Base-by-base conservation (phyloP, 2,888 invertebrate genomes). In the Caenorhabditis sp. region DNA sequence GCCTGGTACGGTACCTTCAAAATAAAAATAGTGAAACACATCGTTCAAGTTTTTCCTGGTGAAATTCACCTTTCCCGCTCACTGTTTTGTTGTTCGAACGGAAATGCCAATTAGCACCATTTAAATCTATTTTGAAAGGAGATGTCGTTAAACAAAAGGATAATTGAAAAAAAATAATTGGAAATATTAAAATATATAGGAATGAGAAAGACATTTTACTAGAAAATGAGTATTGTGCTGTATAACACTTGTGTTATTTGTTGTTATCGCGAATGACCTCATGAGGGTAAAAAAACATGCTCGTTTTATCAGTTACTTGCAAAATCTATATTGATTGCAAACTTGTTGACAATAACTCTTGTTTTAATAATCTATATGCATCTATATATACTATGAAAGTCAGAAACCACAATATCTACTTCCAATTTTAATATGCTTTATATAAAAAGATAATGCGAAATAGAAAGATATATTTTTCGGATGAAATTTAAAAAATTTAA, bases 1-100 rank as follows among this genome's bases (percentile, higher is more conserved):
- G 14, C 85, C 85, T 26, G 84, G 85, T 21, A 85, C 80, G n/a
- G 20, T 64, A 25, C 74, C 80, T 77, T n/a, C 54, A 38, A 68
- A 60, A n/a, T 14, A 43, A 31, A 52, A 20, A 14, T 36, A 52
- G 12, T 23, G 23, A 14, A 36, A n/a, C n/a, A n/a, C n/a, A n/a
- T n/a, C n/a, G n/a, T n/a, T n/a, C n/a, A n/a, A n/a, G n/a, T n/a
- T n/a, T n/a, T 54, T 62, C 38, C 14, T 31, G 12, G 50, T 20
- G 14, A 10, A 36, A 17, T 43, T 58, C 25, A 70, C 70, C 76
- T 50, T 26, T 66, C 20, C 76, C 76, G 36, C n/a, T 76, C 4
- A 71, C 23, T 7, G 61, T 59, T 53, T 60, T 59, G 60, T 76
- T 71, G 3, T 50, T 63, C 4, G 63, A 66, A 14, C 27, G 25